A percentile compares a stretch with the other conserved stretches of the same genome.
These are phyloP conservation scores for Bovichtus diacanthus DNA, from an alignment of 2,797 vertebrate species.

Conservation along the genomic window DNA sequence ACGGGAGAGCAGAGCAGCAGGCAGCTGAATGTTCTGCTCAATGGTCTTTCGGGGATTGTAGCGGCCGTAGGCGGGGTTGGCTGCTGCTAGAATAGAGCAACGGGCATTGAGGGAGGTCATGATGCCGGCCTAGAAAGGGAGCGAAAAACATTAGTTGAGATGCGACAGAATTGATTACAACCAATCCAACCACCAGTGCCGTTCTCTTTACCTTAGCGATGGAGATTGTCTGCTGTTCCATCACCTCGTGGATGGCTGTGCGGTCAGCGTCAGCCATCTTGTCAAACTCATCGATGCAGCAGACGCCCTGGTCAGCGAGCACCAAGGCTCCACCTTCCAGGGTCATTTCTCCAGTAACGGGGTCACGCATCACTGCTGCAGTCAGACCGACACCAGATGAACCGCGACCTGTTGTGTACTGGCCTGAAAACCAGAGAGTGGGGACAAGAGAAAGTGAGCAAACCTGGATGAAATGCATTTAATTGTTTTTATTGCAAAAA, in stretches of 20 bases:
- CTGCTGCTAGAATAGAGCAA: constrained; percentile 93
- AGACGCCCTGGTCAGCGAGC: constrained; percentile 92
- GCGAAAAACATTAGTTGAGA: neutral
- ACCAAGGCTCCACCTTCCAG: constrained; percentile 93
- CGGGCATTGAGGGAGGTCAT: constrained; percentile 95
- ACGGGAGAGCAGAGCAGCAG: constrained; percentile 91
- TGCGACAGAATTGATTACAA: fast-evolving
- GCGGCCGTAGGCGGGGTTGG: constrained; percentile 93
- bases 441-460: neutral
- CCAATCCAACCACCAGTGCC: fast-evolving
- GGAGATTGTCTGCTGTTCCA: constrained; percentile 97
- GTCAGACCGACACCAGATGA: constrained; percentile 95
- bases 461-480: neutral
- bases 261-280: constrained; percentile 95
- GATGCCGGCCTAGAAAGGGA: constrained; percentile 88
- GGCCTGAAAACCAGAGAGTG: constrained; percentile 80
- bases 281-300: constrained; percentile 97
- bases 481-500: neutral
- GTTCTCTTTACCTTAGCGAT: constrained; percentile 88
- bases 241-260: constrained; percentile 95
- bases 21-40: constrained; percentile 94
- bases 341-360: constrained; percentile 89
- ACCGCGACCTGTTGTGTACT: constrained; percentile 94
- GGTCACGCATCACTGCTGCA: constrained; percentile 93
- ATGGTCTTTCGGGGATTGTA: constrained; percentile 92